Conservation (phyloP, 2,113 vertebrate species). For the Lontra canadensis region DNA sequence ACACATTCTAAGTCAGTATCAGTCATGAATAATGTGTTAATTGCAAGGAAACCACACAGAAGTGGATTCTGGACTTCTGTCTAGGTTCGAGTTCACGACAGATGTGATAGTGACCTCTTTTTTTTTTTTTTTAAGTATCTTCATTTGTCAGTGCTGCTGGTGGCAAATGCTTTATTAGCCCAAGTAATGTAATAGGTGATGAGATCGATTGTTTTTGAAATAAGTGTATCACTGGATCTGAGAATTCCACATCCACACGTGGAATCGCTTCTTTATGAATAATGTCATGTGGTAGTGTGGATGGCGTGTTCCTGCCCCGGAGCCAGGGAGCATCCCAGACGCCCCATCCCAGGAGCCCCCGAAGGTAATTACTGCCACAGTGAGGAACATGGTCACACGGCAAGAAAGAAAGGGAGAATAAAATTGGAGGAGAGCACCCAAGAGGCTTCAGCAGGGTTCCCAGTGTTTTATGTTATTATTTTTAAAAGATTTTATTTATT, state of each 20-base stretch:
- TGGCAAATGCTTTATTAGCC: slow-evolving; percentile 76
- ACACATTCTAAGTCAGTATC: slow-evolving; percentile 71
- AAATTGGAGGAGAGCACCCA: too few relatives aligned
- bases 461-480: not conserved
- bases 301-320: not conserved
- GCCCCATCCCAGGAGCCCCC: not conserved
- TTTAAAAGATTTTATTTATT: not conserved
- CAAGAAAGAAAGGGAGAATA: too few relatives aligned
- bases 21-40: slow-evolving; percentile 74
- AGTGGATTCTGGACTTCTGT: slow-evolving; percentile 52
- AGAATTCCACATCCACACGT: slow-evolving; percentile 61
- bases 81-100: slow-evolving; percentile 66
- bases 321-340: not conserved
- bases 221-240: slow-evolving; percentile 68
- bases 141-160: slow-evolving; percentile 68
- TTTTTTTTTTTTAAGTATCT: slow-evolving; percentile 77
- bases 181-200: slow-evolving; percentile 73
- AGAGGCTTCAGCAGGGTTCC: not conserved
- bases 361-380: too few relatives aligned
- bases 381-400: not conserved
- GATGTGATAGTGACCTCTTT: slow-evolving; percentile 73
- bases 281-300: not conserved
- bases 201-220: slow-evolving; percentile 79
- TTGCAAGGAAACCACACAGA: slow-evolving; percentile 69
- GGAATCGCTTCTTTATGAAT: slow-evolving; percentile 62